Base-by-base conservation (phyloP, 2,797 vertebrate genomes). In the Propithecus deckenii region DNA sequence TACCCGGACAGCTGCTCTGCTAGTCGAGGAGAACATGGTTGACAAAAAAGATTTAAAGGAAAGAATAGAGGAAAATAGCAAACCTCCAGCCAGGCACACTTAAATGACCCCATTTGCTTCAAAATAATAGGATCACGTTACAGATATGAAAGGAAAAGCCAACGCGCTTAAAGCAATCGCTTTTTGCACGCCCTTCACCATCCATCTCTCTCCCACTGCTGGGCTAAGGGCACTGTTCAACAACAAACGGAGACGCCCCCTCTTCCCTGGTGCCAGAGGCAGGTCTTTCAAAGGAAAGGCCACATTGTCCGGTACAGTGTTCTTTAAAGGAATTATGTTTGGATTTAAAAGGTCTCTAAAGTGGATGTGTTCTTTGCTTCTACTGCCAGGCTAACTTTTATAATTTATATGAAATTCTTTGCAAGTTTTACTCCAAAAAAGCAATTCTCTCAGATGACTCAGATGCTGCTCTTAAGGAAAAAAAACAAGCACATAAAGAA, bases 1-100 rank as follows among this genome's bases (percentile, higher is more conserved):
- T 98, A 98, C 98, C 97, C 97, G 97, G 97, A 98, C 98, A 99
- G 98, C 99, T 99, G 99, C 98, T 98, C 97, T 97, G 86, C 97
- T 98, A 92, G 97, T 98, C 89, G 89, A 98, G 98, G 96, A 98
- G 97, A 98, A 98, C 98, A 98, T 95, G 98, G 98, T 94, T 98
- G 98, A 99, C 98, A 99, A 98, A 98, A 98, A 98, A 98, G 98
- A 98, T 98, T 99, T 98, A 98, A 98, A 97, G 97, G 97, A 97
- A 98, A 98, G 98, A 98, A 98, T 97, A 97, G 92, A 65, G 93
- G 97, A 96, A 97, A 98, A 98, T 96, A 97, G 97, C 95, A 97
- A 98, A 98, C 97, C 97, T 97, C 96, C 98, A 98, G 96, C 63
- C 78, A 67, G 87, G 96, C 98, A 97, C 98, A 98, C 97, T 96